Evolutionary conservation across 92 coral and sea anemone genomes (phyloP).

Genomic region (Bergia sp.): DNA sequence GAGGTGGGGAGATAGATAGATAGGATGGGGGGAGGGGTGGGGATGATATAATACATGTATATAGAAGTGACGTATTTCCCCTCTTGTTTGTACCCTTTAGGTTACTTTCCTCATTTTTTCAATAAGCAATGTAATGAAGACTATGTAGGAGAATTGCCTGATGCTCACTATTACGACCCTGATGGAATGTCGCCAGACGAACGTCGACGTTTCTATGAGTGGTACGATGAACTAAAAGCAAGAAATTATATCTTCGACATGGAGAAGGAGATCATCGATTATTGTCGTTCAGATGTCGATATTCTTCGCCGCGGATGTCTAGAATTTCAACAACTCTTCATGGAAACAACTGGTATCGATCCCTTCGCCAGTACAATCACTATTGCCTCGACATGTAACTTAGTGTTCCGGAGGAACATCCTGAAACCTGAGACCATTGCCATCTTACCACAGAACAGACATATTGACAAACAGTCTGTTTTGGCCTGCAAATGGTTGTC

Average conservation of each 20-base stretch:
- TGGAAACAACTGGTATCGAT: conserved; percentile 38
- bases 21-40: neutral
- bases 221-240: conserved; percentile 38
- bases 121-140: conserved; percentile 44
- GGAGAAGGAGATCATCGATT: conserved; percentile 50
- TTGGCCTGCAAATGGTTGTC: conserved; percentile 56
- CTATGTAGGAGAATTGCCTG: conserved; percentile 60
- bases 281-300: conserved; percentile 66
- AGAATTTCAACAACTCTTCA: conserved; percentile 47
- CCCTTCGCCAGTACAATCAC: conserved; percentile 52
- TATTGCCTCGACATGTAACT: conserved; percentile 61
- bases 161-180: conserved; percentile 50
- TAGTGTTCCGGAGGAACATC: conserved; percentile 35
- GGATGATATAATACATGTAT: neutral
- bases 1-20: neutral
- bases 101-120: conserved; percentile 60
- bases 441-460: conserved; percentile 49
- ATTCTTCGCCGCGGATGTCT: conserved; percentile 47
- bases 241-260: conserved; percentile 49
- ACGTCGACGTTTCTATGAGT: conserved; percentile 15
- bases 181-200: conserved; percentile 54
- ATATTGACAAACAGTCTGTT: conserved; percentile 47
- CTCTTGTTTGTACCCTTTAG: conserved; percentile 5
- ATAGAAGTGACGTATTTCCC: neutral
- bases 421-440: conserved; percentile 53